phyloP scores from a whole-genome alignment of 1,140 invertebrate species.

The Aphelenchoides fujianensis region DNA sequence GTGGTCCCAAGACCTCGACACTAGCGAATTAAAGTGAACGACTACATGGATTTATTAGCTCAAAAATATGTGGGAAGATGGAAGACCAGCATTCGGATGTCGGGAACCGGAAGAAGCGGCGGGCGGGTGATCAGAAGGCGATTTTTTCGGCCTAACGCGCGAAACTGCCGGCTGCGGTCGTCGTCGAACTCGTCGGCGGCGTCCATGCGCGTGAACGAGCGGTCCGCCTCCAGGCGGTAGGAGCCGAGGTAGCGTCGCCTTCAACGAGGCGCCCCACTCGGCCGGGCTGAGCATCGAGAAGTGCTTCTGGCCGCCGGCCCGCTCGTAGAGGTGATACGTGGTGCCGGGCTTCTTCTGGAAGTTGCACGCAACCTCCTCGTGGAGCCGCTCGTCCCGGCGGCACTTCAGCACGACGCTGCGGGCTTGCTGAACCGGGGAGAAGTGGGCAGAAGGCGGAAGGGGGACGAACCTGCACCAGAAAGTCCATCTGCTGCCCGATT shows the following conservation, averaged over 20 bases:
- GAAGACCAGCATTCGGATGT: conserved; percentile 1
- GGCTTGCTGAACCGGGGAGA: conserved; percentile 66
- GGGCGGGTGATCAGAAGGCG: conserved; percentile 18
- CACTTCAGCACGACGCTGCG: conserved; percentile 70
- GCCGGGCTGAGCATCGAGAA: conserved; percentile 74
- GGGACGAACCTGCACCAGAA: conserved; percentile 61
- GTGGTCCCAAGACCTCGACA: not conserved
- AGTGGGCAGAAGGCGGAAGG: not conserved
- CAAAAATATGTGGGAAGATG: too few species aligned
- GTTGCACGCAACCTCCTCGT: conserved; percentile 71
- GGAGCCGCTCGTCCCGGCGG: conserved; percentile 67
- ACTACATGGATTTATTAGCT: conserved; percentile 8
- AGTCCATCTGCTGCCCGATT: conserved; percentile 71
- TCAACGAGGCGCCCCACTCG: conserved; percentile 69
- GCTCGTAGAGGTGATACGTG: conserved; percentile 73
- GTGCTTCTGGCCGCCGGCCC: conserved; percentile 67
- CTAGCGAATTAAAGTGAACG: not conserved
- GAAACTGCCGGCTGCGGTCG: conserved; percentile 15
- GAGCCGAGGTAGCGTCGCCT: conserved; percentile 70
- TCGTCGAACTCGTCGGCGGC: conserved; percentile 37
- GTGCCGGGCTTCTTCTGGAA: conserved; percentile 72
- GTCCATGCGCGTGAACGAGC: conserved; percentile 70
- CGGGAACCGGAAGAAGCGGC: conserved; percentile 13
- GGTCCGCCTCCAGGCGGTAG: conserved; percentile 71
- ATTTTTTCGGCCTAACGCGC: conserved; percentile 4